Evolutionary conservation across 2,888 invertebrate genomes (phyloP).

Genomic region (Anagyrus pseudococci): DNA sequence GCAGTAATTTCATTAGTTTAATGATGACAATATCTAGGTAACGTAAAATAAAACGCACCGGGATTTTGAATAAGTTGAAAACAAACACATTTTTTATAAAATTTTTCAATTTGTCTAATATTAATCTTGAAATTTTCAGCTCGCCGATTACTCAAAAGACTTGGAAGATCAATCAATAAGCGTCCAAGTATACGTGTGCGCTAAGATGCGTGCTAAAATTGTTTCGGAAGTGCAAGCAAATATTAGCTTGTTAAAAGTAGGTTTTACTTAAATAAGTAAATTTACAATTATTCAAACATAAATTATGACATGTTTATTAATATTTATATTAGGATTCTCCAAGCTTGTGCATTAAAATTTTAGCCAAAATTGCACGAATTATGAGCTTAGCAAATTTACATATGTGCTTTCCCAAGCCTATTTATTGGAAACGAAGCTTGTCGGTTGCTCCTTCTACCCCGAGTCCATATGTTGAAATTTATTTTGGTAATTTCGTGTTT

Average conservation of each 20-base stretch:
- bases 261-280: background rate
- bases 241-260: slow-evolving; percentile 76
- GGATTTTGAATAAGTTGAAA: too few species aligned
- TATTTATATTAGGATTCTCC: slow-evolving; percentile 70
- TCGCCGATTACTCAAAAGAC: slow-evolving; percentile 69
- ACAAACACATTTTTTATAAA: too few species aligned
- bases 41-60: too few species aligned
- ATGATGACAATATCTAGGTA: too few species aligned
- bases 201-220: slow-evolving; percentile 80
- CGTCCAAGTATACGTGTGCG: slow-evolving; percentile 81
- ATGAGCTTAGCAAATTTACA: slow-evolving; percentile 81
- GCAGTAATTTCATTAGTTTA: background rate
- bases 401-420: slow-evolving; percentile 78
- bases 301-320: background rate
- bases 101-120: too few species aligned
- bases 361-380: slow-evolving; percentile 78
- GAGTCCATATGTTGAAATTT: slow-evolving; percentile 75
- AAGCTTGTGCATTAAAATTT: slow-evolving; percentile 73
- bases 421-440: slow-evolving; percentile 69
- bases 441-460: slow-evolving; percentile 62
- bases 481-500: slow-evolving; percentile 66
- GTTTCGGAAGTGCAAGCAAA: slow-evolving; percentile 81
- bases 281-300: too few species aligned
- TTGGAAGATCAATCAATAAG: slow-evolving; percentile 69
- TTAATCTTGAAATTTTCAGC: slow-evolving; percentile 55